phyloP scores from a whole-genome alignment of 2,797 vertebrate species.

The Thamnophis elegans region DNA sequence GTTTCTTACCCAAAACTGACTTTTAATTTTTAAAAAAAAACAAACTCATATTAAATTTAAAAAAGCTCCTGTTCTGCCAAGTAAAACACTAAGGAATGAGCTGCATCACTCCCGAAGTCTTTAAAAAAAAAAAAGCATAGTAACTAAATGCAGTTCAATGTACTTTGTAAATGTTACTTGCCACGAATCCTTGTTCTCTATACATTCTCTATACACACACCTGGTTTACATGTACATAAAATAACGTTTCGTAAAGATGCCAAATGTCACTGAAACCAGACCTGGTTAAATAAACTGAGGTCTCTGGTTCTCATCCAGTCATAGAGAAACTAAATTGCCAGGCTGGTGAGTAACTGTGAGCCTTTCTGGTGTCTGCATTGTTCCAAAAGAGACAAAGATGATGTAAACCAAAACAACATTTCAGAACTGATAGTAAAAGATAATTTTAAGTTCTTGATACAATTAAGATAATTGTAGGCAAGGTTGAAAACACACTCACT shows the following conservation, averaged over 20 bases:
- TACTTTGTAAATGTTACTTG: background rate
- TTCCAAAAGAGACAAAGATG: background rate
- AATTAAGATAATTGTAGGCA: background rate
- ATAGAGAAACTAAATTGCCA: conserved; percentile 4
- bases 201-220: background rate
- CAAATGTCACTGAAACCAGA: background rate
- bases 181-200: background rate
- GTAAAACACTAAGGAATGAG: background rate
- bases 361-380: background rate
- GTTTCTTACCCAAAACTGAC: background rate
- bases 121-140: background rate
- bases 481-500: background rate
- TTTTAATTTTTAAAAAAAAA: background rate
- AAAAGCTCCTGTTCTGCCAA: background rate
- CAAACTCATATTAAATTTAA: background rate
- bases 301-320: background rate
- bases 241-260: background rate
- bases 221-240: background rate
- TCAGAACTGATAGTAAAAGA: background rate
- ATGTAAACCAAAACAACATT: background rate
- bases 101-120: background rate
- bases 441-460: background rate
- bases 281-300: background rate
- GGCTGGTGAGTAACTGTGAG: background rate
- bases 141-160: background rate